A percentile compares a stretch with the other conserved stretches of the same genome.
phyloP scores from a whole-genome alignment of 2,888 invertebrate species.

The Malthinus flaveolus region DNA sequence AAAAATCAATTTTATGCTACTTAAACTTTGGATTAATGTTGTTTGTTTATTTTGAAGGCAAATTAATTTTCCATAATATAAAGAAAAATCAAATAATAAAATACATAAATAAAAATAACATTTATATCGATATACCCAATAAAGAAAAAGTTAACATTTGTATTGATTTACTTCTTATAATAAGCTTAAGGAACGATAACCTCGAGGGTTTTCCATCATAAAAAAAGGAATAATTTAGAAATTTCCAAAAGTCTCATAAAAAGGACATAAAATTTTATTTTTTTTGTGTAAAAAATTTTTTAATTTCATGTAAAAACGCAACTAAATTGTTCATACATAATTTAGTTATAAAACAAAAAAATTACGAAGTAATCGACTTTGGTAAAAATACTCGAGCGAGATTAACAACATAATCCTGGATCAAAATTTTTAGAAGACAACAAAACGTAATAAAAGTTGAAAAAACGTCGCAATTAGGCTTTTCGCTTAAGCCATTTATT shows the following conservation, averaged over 20 bases:
- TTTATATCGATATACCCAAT: slow-evolving; percentile 2
- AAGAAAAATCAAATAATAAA: background rate
- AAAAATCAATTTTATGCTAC: too few relatives aligned
- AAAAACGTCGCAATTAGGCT: too few relatives aligned
- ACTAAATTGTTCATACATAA: slow-evolving; percentile 4
- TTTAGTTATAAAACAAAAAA: background rate
- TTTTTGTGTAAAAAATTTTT: slow-evolving; percentile 3
- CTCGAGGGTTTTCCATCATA: slow-evolving; percentile 1
- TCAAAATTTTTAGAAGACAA: too few relatives aligned
- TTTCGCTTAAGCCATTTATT: background rate
- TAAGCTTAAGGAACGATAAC: slow-evolving; percentile 7
- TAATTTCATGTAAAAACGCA: background rate
- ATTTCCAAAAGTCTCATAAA: slow-evolving; percentile 6
- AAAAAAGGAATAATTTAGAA: slow-evolving; percentile 5
- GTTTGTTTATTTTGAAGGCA: too few relatives aligned
- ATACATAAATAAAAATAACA: background rate
- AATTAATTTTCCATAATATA: too few relatives aligned
- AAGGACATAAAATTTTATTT: slow-evolving; percentile 5
- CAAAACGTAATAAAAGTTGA: too few relatives aligned
- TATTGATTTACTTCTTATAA: slow-evolving; percentile 6
- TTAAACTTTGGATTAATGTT: too few relatives aligned
- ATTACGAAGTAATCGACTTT: too few relatives aligned
- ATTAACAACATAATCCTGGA: too few relatives aligned
- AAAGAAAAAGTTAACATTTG: slow-evolving; percentile 1
- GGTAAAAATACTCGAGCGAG: too few relatives aligned